phyloP scores from a whole-genome alignment of 37 sponge, comb jelly and placozoan species.

The Chondrilla cf. caribensis region DNA sequence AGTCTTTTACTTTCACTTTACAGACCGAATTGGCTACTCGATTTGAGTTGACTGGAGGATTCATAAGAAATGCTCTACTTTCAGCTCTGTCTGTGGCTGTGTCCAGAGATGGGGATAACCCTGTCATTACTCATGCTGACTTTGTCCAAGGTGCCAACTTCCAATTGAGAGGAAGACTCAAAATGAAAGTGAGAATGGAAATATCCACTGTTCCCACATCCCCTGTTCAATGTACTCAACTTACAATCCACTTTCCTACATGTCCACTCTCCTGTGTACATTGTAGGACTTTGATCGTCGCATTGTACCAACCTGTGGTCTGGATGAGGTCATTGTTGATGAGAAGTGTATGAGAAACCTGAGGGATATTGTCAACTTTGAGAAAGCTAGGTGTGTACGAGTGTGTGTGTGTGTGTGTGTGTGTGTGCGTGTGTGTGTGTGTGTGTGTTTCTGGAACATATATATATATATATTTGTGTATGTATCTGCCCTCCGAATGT shows the following conservation, averaged over 20 bases:
- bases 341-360: slow-evolving; percentile 40
- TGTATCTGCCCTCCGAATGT: too few species aligned
- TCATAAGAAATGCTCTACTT: slow-evolving; percentile 85
- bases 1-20: too few species aligned
- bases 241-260: too few species aligned
- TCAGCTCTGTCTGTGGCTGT: slow-evolving; percentile 84
- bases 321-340: slow-evolving; percentile 60
- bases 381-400: slow-evolving; percentile 67
- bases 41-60: slow-evolving; percentile 83
- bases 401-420: too few species aligned
- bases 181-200: slow-evolving; percentile 64
- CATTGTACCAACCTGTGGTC: slow-evolving; percentile 60
- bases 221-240: too few species aligned
- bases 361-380: slow-evolving; percentile 72
- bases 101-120: slow-evolving; percentile 72
- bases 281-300: slow-evolving; percentile 74
- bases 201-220: too few species aligned
- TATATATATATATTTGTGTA: too few species aligned
- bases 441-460: too few species aligned
- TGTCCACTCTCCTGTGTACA: background rate
- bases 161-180: slow-evolving; percentile 80
- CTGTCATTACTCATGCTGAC: slow-evolving; percentile 65
- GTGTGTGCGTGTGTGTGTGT: too few species aligned
- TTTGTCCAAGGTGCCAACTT: slow-evolving; percentile 76
- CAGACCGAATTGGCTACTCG: slow-evolving; percentile 55